phyloP scores from a whole-genome alignment of 2,113 vertebrate species.

The Narcine bancroftii region DNA sequence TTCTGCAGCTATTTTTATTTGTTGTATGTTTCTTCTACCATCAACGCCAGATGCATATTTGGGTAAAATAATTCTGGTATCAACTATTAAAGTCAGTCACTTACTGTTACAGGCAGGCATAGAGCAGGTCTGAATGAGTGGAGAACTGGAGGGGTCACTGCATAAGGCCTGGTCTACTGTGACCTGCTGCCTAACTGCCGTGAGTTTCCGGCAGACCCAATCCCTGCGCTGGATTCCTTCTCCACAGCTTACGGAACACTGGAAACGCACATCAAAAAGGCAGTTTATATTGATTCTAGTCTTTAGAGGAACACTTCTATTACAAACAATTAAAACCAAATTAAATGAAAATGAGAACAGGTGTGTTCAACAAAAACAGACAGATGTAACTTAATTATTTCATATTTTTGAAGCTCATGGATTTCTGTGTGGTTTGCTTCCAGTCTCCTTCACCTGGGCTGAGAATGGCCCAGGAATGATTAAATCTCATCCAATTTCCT shows the following conservation, averaged over 20 bases:
- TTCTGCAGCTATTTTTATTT: not conserved
- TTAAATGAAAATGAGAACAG: not conserved
- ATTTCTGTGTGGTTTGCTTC: not conserved
- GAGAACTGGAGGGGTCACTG: constrained; percentile 50
- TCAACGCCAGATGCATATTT: not conserved
- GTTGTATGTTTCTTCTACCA: not conserved
- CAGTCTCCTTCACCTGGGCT: not conserved
- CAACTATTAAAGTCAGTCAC: constrained; percentile 43
- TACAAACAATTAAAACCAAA: not conserved
- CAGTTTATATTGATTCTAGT: not conserved
- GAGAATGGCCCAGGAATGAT: not conserved
- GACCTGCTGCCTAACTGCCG: constrained; percentile 58
- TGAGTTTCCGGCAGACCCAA: constrained; percentile 62
- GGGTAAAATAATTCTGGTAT: not conserved
- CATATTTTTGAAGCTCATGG: not conserved
- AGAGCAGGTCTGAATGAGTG: constrained; percentile 67
- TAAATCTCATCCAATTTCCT: not conserved
- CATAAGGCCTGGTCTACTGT: constrained; percentile 57
- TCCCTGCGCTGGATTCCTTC: constrained; percentile 70
- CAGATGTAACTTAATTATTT: not conserved
- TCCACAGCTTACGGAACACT: constrained; percentile 85
- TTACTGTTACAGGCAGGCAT: constrained; percentile 72
- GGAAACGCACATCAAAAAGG: constrained; percentile 39
- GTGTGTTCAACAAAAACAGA: not conserved
- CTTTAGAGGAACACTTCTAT: not conserved